Conservation (phyloP, 2,888 invertebrate species). For the Tiliacea citrago region DNA sequence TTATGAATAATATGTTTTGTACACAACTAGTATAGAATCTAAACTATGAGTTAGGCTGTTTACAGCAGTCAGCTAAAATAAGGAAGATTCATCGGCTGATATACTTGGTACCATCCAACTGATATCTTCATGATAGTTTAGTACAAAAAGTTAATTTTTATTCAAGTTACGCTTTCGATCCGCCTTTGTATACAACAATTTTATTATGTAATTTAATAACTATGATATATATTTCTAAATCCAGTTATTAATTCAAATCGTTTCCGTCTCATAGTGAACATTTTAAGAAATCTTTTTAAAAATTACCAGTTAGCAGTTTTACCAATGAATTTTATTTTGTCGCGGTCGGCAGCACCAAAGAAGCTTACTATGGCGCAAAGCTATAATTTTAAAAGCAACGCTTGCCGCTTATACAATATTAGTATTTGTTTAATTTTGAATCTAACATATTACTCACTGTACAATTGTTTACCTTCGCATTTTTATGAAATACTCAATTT, state of each 20-base stretch:
- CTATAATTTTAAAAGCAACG: slow-evolving; percentile 4
- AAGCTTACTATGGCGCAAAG: neutral
- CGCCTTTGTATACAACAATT: slow-evolving; percentile 36
- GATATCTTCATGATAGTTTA: slow-evolving; percentile 35
- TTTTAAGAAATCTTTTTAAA: neutral
- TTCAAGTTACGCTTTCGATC: slow-evolving; percentile 33
- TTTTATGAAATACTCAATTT: slow-evolving; percentile 11
- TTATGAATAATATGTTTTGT: slow-evolving; percentile 42
- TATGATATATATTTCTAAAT: slow-evolving; percentile 17
- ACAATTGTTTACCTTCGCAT: neutral
- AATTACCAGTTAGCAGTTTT: neutral
- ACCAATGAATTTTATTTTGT: neutral
- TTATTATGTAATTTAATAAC: slow-evolving; percentile 5
- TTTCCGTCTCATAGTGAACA: neutral
- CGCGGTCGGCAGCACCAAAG: neutral
- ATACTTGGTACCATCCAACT: slow-evolving; percentile 31
- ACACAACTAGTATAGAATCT: slow-evolving; percentile 39
- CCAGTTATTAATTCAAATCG: slow-evolving; percentile 2
- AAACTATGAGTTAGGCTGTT: slow-evolving; percentile 51
- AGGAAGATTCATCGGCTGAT: slow-evolving; percentile 43
- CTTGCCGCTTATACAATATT: neutral
- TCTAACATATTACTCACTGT: neutral
- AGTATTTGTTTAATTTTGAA: slow-evolving; percentile 4
- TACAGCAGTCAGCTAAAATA: slow-evolving; percentile 43
- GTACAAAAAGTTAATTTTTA: slow-evolving; percentile 46